Conservation (phyloP, 2,888 invertebrate species). For the Lasioglossum lativentre region DNA sequence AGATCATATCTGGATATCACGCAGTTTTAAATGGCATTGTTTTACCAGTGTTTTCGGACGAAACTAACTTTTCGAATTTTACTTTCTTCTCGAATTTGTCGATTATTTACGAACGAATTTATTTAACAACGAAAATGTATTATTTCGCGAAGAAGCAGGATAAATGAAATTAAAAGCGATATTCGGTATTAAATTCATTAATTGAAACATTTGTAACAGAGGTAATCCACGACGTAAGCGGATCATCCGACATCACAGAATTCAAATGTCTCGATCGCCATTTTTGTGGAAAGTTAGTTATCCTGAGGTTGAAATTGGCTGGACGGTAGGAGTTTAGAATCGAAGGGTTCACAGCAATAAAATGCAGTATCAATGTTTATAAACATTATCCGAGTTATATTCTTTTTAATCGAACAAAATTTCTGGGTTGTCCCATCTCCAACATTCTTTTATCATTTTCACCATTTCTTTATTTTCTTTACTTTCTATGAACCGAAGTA, state of each 20-base stretch:
- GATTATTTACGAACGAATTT: not conserved
- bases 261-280: not conserved
- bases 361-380: not conserved
- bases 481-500: not conserved
- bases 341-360: not conserved
- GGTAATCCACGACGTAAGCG: constrained; percentile 2
- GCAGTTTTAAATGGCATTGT: no score
- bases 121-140: not conserved
- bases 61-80: no score
- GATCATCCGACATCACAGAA: constrained; percentile 2
- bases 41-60: no score
- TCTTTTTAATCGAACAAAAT: no score
- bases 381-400: no score
- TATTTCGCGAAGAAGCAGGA: not conserved
- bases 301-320: not conserved
- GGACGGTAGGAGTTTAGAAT: not conserved
- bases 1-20: no score
- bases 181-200: not conserved
- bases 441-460: not conserved
- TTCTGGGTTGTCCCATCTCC: no score
- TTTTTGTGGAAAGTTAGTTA: not conserved
- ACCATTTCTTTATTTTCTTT: not conserved
- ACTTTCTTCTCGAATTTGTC: not conserved
- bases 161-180: not conserved
- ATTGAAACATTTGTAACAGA: not conserved